Base-by-base conservation (phyloP, 2,888 invertebrate genomes). In the Cephus nigrinus region DNA sequence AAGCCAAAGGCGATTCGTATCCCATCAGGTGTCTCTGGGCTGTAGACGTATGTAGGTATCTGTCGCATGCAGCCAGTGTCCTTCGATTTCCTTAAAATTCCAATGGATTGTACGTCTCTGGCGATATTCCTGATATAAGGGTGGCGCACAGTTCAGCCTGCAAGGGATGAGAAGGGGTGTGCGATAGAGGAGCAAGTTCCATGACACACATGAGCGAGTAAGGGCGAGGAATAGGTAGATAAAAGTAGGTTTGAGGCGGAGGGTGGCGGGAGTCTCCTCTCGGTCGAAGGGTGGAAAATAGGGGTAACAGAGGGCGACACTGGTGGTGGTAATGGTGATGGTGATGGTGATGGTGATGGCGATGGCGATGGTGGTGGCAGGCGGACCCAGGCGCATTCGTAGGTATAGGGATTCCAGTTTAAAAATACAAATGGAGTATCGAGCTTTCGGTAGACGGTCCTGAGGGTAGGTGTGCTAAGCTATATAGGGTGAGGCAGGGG, bases 341-440 rank as follows among this genome's bases (percentile, higher is more conserved):
- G 88, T 88, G 87, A 88, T 89, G 89, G 88, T 86, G 87, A 88
- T 88, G 87, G 87, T 86, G 88, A 88, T 83, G 83, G 84, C 82
- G 84, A 84, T 84, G 84, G 88, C 85, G 86, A 88, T 86, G 87
- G 86, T 87, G 86, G 86, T 87, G 84, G 87, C 77, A 75, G 73
- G 80, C 73, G 78, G 79, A 55, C 23, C 75, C 30, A 68, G 40
- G 40, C 69, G 69, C 69, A 69, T 69, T 69, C 30, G 69, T 69
- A 69, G 69, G 86, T 84, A 85, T 86, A 87, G 88, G 88, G 89
- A 90, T 90, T 90, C 90, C 88, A 89, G 90, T 90, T 90, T 90
- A 90, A 90, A 90, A 90, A 90, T 90, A 90, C 90, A 90, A 90
- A 90, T 90, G 89, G 90, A 90, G 90, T 90, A 90, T 90, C 90